These are phyloP conservation scores for Linurgus olivaceus DNA, from an alignment of 2,797 vertebrate species.

Conservation along the genomic window DNA sequence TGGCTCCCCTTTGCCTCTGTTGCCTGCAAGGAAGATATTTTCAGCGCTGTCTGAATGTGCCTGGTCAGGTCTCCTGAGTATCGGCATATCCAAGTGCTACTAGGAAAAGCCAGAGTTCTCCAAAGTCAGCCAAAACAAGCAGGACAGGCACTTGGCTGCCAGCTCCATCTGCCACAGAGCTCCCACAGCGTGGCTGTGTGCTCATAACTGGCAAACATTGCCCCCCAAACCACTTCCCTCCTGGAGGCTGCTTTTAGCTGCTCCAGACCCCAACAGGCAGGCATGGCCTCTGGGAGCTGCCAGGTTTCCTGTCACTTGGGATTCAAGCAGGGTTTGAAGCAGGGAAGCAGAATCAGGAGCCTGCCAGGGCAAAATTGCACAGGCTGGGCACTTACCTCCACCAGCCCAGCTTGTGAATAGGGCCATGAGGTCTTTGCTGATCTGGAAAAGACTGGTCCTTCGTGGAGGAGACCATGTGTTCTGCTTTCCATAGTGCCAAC, in stretches of 20 bases:
- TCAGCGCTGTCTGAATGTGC: conserved; percentile 48
- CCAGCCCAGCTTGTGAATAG: background rate
- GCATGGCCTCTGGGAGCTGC: background rate
- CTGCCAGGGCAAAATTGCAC: background rate
- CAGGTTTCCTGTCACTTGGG: background rate
- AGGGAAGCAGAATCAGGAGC: background rate
- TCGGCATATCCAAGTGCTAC: conserved; percentile 63
- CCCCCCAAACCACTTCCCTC: conserved; percentile 59
- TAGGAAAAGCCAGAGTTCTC: conserved; percentile 72
- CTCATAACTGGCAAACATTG: conserved; percentile 8
- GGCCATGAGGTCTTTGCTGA: background rate
- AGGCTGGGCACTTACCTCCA: background rate
- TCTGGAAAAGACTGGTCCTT: background rate
- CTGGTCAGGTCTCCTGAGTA: conserved; percentile 67
- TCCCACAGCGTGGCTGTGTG: conserved; percentile 25
- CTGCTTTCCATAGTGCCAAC: background rate
- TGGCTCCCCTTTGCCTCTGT: conserved; percentile 59
- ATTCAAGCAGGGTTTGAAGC: background rate
- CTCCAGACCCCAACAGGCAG: background rate
- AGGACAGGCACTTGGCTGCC: conserved; percentile 42
- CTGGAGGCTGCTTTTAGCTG: conserved; percentile 16
- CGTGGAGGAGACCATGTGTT: accelerated
- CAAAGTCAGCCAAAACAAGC: conserved; percentile 72
- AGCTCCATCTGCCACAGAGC: conserved; percentile 62
- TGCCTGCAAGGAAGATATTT: conserved; percentile 60